phyloP scores from a whole-genome alignment of 2,113 vertebrate species.

The Lamprotornis superbus region DNA sequence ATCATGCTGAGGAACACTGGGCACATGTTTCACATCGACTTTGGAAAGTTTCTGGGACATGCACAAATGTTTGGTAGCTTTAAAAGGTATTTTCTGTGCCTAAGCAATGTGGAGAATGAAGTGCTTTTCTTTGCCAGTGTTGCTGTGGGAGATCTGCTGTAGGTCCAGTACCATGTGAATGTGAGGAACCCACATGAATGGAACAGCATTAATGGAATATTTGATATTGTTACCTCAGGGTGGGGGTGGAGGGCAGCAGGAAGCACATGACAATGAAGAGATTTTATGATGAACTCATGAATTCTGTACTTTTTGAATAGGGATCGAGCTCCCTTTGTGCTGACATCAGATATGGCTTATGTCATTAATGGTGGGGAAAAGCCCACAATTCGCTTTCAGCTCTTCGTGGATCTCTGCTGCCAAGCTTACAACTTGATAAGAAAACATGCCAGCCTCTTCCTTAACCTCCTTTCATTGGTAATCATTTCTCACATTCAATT shows the following conservation, averaged over 20 bases:
- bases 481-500: not conserved
- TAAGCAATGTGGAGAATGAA: not conserved
- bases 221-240: not conserved
- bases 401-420: slow-evolving; percentile 95
- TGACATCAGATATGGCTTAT: slow-evolving; percentile 98
- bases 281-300: not conserved
- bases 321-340: slow-evolving; percentile 94
- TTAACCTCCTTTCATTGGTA: slow-evolving; percentile 96
- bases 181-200: not conserved
- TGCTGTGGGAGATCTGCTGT: not conserved
- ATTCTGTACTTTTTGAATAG: slow-evolving; percentile 71
- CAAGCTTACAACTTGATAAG: slow-evolving; percentile 97
- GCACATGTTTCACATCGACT: slow-evolving; percentile 99
- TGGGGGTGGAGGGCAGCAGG: not conserved
- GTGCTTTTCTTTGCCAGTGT: not conserved
- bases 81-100: slow-evolving; percentile 83
- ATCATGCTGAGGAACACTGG: slow-evolving; percentile 97
- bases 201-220: not conserved
- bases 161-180: not conserved
- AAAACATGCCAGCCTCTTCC: slow-evolving; percentile 92
- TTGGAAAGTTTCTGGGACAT: slow-evolving; percentile 96
- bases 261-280: not conserved
- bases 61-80: slow-evolving; percentile 99
- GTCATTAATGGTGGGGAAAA: slow-evolving; percentile 98
- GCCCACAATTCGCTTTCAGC: slow-evolving; percentile 95